Evolutionary conservation across 2,888 invertebrate genomes (phyloP).

Genomic region (Caenorhabditis virilis): DNA sequence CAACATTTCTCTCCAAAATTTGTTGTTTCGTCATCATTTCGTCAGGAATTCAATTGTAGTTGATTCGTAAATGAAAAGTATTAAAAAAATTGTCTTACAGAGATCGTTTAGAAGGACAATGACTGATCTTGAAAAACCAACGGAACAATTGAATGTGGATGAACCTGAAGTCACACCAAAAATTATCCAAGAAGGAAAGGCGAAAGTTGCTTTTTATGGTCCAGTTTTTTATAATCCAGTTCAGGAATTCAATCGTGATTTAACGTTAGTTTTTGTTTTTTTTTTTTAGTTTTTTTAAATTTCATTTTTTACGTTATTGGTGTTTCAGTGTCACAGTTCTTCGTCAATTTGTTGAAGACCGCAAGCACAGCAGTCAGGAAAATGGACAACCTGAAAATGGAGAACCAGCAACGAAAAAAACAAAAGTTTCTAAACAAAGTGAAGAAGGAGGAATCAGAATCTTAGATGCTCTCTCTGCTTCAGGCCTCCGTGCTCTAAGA

Average conservation of each 20-base stretch:
- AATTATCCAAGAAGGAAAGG: slow-evolving; percentile 48
- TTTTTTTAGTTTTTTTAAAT: too few species aligned
- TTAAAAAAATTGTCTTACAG: too few species aligned
- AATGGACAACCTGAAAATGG: slow-evolving; percentile 1
- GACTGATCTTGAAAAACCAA: not conserved
- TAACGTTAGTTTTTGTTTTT: slow-evolving; percentile 73
- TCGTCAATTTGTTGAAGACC: slow-evolving; percentile 73
- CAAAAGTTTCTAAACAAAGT: slow-evolving; percentile 17
- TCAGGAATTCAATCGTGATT: slow-evolving; percentile 95
- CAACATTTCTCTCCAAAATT: too few species aligned
- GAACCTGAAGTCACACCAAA: slow-evolving; percentile 7
- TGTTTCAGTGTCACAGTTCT: slow-evolving; percentile 79
- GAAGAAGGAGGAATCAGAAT: slow-evolving; percentile 72
- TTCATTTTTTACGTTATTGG: too few species aligned
- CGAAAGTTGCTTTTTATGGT: slow-evolving; percentile 56
- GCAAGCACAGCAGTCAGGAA: slow-evolving; percentile 47
- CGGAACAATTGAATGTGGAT: slow-evolving; percentile 3
- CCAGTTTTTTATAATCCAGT: slow-evolving; percentile 93
- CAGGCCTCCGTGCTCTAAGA: slow-evolving; percentile 90
- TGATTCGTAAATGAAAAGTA: too few species aligned
- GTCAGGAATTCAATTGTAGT: too few species aligned
- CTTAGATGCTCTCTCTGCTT: slow-evolving; percentile 91
- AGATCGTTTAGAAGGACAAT: too few species aligned
- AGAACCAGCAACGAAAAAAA: slow-evolving; percentile 47
- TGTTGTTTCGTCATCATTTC: too few species aligned